These are phyloP conservation scores for Oncorhynchus clarkii DNA, from an alignment of 2,113 vertebrate species.

Conservation along the genomic window DNA sequence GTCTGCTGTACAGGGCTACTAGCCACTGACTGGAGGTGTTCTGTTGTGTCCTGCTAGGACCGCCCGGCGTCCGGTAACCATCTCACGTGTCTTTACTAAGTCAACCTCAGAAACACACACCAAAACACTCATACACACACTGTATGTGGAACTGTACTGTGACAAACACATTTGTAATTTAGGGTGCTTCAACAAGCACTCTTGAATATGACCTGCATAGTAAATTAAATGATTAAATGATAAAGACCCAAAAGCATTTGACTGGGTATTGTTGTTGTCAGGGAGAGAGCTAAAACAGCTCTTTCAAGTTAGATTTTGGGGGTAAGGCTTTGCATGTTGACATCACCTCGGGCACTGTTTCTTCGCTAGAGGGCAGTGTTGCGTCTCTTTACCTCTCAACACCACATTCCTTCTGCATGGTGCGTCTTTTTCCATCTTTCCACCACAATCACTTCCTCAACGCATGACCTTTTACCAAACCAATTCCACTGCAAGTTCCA, in stretches of 20 bases:
- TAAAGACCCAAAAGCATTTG: no score
- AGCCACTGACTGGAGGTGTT: slow-evolving; percentile 84
- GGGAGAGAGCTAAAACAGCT: no score
- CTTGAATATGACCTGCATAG: no score
- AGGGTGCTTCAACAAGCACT: not conserved
- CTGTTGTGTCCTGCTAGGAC: slow-evolving; percentile 80
- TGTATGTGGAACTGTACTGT: not conserved
- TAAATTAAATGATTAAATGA: no score
- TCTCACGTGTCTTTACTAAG: slow-evolving; percentile 78
- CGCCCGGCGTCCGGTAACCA: slow-evolving; percentile 84
- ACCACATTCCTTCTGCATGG: slow-evolving; percentile 9
- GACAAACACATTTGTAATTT: slow-evolving; percentile 6
- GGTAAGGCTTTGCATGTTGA: slow-evolving; percentile 77
- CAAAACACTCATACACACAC: slow-evolving; percentile 34
- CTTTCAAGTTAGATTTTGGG: not conserved
- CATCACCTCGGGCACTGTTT: slow-evolving; percentile 20
- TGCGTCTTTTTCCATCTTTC: slow-evolving; percentile 4
- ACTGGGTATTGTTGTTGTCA: no score
- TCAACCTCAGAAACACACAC: slow-evolving; percentile 43
- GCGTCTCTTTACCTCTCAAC: not conserved
- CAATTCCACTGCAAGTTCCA: not conserved
- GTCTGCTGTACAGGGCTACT: slow-evolving; percentile 87
- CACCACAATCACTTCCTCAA: not conserved
- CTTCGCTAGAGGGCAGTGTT: slow-evolving; percentile 32
- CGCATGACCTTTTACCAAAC: slow-evolving; percentile 1